Conservation (phyloP, 2,113 vertebrate genomes). For the Danio rerio region GRCz12tu NC_133183.1:31451001-31451500, state of each 20-base stretch:
- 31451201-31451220: slow-evolving; percentile 47
- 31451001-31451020: slow-evolving; percentile 38
- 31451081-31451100: neutral
- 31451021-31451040: slow-evolving; percentile 48
- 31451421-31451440: neutral
- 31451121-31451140: neutral
- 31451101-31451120: slow-evolving; percentile 15
- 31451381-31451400: slow-evolving; percentile 12
- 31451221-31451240: neutral
- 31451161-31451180: slow-evolving; percentile 36
- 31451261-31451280: slow-evolving; percentile 31
- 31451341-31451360: neutral
- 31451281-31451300: slow-evolving; percentile 43
- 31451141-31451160: neutral
- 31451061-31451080: slow-evolving; percentile 28
- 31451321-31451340: slow-evolving; percentile 3
- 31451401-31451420: neutral
- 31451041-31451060: slow-evolving; percentile 50
- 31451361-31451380: slow-evolving; percentile 16
- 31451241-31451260: neutral
- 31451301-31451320: slow-evolving; percentile 6
- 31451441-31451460: slow-evolving; percentile 1
- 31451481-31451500: neutral
- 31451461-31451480: neutral
- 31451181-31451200: slow-evolving; percentile 20